phyloP scores from a whole-genome alignment of 2,113 vertebrate genomes.

The Pygoscelis antarcticus region DNA sequence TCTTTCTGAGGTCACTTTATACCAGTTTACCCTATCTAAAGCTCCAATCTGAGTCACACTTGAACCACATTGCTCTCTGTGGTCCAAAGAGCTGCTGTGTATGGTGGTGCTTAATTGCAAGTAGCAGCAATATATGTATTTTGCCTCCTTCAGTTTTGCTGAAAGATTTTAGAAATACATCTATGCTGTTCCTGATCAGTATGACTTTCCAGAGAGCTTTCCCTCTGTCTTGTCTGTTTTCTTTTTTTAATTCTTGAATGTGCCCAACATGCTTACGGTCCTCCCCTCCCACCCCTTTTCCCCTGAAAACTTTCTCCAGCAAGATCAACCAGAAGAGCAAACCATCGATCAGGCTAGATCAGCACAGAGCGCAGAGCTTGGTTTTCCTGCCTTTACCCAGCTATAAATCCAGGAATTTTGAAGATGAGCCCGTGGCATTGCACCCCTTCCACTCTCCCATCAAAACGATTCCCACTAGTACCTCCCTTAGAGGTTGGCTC shows the following conservation, averaged over 20 bases:
- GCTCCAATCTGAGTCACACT: background rate
- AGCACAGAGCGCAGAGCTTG: background rate
- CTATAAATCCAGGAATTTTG: background rate
- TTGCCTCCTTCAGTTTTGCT: background rate
- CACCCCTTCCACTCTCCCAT: background rate
- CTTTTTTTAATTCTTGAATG: background rate
- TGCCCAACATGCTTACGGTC: background rate
- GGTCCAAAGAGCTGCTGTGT: background rate
- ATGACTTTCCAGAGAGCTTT: background rate
- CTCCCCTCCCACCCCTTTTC: background rate
- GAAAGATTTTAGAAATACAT: background rate
- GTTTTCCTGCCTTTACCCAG: background rate
- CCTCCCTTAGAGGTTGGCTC: background rate
- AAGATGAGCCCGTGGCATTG: background rate
- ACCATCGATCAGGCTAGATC: fast-evolving
- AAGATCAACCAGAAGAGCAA: background rate
- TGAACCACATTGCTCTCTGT: background rate
- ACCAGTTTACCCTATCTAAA: background rate
- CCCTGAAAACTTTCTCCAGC: background rate
- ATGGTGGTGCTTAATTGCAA: background rate
- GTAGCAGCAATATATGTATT: background rate
- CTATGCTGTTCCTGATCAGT: background rate
- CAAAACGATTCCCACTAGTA: background rate
- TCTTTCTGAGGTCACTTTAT: background rate
- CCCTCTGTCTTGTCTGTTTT: background rate